Evolutionary conservation across 2,113 vertebrate species (phyloP), one percentile per base, ranked within the genome.

Genomic region (Gnathochromis pfefferi): DNA sequence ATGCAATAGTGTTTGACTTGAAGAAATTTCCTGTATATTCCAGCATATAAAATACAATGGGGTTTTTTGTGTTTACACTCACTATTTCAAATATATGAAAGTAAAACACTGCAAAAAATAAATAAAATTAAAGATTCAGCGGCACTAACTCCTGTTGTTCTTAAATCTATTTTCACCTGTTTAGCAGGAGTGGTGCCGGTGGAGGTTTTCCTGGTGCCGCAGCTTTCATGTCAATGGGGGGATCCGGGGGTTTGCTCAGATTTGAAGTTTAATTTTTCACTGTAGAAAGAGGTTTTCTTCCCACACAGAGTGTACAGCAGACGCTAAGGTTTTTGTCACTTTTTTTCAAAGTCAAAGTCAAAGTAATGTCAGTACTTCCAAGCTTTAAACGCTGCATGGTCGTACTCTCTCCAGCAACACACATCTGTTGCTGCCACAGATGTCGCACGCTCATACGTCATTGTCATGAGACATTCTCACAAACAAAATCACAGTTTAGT

Each of bases 1-100:
- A 7, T 63, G 58, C 58, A 63, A 63, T 6, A 33, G 28, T 63
- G 9, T 33, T 63, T 63, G 58, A 63, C 2, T 63, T 33, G 58
- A 63, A 63, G 58, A 63, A 63, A 33, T 63, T 33, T 60, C 28
- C 57, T 60, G 28, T 60, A 19, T 33, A 60, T 33, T 60, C 57
- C 28, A 60, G 28, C 57, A 60, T 60, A 60, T 60, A 33, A 60
- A 60, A 60, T 60, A 60, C 31, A 60, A 60, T 4, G 5, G 7
- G 0, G 0, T 2, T 5, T 31, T 57, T 31, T 28, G 28, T 60
- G 16, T 33, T 33, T 60, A 60, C 58, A 19, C 28, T 60, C 28
- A 60, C 4, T 33, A 2, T 60, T 60, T 60, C 28, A 60, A 60
- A 60, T 60, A 60, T 60, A 60, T 60, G 58, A 60, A 33, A 60